phyloP scores from a whole-genome alignment of 2,888 invertebrate genomes.

The Desoria tigrina region DNA sequence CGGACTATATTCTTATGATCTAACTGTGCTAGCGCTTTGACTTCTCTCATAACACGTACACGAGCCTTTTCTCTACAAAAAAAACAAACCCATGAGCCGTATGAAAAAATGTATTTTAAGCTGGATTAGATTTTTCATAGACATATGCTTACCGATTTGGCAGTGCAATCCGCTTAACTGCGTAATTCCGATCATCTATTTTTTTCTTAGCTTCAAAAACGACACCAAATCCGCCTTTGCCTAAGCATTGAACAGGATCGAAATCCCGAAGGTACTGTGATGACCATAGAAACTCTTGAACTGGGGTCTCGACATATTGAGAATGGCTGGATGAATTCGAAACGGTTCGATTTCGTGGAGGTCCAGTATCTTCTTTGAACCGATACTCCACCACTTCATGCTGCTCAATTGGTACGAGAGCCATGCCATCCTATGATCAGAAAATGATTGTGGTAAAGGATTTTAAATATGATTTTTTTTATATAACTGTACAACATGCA shows the following conservation, averaged over 20 bases:
- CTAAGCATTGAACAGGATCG: conserved; percentile 75
- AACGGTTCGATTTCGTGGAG: conserved; percentile 1
- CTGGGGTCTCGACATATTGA: neutral
- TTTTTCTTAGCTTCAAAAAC: conserved; percentile 94
- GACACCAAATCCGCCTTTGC: conserved; percentile 92
- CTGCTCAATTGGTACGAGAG: neutral
- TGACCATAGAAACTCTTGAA: neutral
- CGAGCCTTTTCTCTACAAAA: conserved; percentile 70
- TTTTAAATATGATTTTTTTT: no score
- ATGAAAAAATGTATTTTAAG: conserved; percentile 37
- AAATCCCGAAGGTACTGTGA: conserved; percentile 80
- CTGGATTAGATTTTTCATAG: neutral
- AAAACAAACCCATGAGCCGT: neutral
- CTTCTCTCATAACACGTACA: conserved; percentile 89
- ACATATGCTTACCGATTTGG: conserved; percentile 67
- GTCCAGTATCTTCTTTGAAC: neutral
- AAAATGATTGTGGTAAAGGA: no score
- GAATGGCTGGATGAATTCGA: conserved; percentile 1
- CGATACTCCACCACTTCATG: neutral
- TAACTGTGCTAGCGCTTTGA: conserved; percentile 87
- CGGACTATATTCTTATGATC: conserved; percentile 94
- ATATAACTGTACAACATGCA: no score
- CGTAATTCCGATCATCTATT: conserved; percentile 90
- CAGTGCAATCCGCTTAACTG: conserved; percentile 88
- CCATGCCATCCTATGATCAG: neutral